Conservation (phyloP, 2,888 invertebrate genomes). For the Cerastis leucographa region DNA sequence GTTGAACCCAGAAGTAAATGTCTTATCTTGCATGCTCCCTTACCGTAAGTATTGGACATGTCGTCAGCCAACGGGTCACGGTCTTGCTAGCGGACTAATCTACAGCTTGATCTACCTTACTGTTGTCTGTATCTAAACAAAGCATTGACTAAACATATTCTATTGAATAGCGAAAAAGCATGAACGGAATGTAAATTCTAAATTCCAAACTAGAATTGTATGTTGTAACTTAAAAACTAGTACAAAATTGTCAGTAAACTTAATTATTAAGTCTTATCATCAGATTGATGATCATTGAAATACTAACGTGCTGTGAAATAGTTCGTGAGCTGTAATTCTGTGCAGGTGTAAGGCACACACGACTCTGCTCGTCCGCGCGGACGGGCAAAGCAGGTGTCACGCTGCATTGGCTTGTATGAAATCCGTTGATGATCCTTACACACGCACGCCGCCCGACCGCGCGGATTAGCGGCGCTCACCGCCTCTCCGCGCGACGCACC, state of each 20-base stretch:
- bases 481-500: no score
- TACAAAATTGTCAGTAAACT: background rate
- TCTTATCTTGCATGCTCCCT: conserved; percentile 51
- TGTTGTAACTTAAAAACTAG: background rate
- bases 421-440: no score
- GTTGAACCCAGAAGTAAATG: conserved; percentile 65
- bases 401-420: no score
- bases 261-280: background rate
- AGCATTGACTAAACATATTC: background rate
- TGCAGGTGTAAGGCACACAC: background rate
- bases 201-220: background rate
- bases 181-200: background rate
- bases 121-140: conserved; percentile 10
- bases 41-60: conserved; percentile 39
- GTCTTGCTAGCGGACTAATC: conserved; percentile 24
- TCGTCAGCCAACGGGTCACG: conserved; percentile 32
- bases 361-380: no score
- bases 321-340: conserved; percentile 24
- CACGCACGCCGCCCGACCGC: background rate
- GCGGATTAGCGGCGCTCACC: background rate
- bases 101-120: conserved; percentile 23
- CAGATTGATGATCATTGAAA: conserved; percentile 25
- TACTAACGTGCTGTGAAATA: conserved; percentile 17
- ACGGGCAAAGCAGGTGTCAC: no score
- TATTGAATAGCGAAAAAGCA: background rate